Evolutionary conservation across 2,888 invertebrate species (phyloP), one percentile per base, ranked within the genome.

Genomic region (Acanthosepion esculentum): DNA sequence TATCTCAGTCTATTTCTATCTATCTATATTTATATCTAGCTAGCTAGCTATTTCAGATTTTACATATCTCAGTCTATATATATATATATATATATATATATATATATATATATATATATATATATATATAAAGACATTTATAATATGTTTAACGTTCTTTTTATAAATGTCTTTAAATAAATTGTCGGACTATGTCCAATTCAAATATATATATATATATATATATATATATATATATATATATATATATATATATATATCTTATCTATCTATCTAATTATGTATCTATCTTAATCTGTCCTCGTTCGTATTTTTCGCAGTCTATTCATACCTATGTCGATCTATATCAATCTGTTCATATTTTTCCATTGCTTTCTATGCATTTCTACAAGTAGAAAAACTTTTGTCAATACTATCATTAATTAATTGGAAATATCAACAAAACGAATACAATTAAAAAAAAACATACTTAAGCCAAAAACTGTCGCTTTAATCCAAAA

Each of bases 21-120:
- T 48, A 91, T 48, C 1, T 41, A 91, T 91, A 91, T n/a, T n/a
- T n/a, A n/a, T n/a, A n/a, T n/a, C n/a, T n/a, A n/a, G n/a, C n/a
- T n/a, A n/a, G n/a, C n/a, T 48, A 33, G 2, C 41, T 41, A 41
- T 41, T 3, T 0, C 41, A 41, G 41, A 41, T 41, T 41, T 41
- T 1, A 41, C 41, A 3, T 41, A 41, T 41, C 41, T 41, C 41
- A 41, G 41, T 41, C 41, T 48, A 91, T 91, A 91, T 91, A 91
- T 91, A 91, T 91, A 91, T 48, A 33, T 48, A 91, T 91, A 91
- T 91, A n/a, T 91, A 92, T 41, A 92, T 23, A 92, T 48, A 92
- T 92, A 92, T 41, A 41, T 41, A 92, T 48, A 41, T 48, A 48
- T 41, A 92, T 23, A 92, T 48, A 92, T 41, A 92, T 41, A 41